Percentiles rank a stretch among this genome's conserved stretches.
phyloP scores from a whole-genome alignment of 2,113 vertebrate species.

The Triplophysa dalaica region DNA sequence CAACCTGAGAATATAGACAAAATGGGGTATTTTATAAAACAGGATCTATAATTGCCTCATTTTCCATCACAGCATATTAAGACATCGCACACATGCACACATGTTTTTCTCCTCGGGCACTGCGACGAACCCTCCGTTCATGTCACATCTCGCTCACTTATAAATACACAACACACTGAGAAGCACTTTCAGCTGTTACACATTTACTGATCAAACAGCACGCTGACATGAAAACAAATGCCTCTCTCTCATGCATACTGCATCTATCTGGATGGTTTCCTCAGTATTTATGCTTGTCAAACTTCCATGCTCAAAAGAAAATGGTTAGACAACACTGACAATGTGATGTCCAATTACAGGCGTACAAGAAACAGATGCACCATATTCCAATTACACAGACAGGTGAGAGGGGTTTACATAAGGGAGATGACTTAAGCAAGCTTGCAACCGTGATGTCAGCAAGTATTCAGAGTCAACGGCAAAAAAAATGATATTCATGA shows the following conservation, averaged over 20 bases:
- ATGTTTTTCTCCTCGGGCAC: background rate
- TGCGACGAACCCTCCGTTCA: background rate
- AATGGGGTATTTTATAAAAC: too few relatives aligned
- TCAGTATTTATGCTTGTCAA: conserved; percentile 14
- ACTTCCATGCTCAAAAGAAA: conserved; percentile 14
- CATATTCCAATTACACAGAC: conserved; percentile 1
- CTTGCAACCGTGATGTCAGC: conserved; percentile 44
- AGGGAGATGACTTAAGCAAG: conserved; percentile 39
- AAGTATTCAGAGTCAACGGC: conserved; percentile 43
- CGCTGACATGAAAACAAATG: conserved; percentile 3
- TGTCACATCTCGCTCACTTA: conserved; percentile 21
- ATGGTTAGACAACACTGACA: background rate
- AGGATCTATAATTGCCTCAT: background rate
- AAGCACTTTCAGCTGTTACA: conserved; percentile 18
- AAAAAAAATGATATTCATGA: conserved; percentile 28
- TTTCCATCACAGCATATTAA: conserved; percentile 2
- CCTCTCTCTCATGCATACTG: background rate
- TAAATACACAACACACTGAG: conserved; percentile 7
- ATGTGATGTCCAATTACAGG: conserved; percentile 5
- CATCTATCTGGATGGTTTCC: background rate
- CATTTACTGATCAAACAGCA: conserved; percentile 12
- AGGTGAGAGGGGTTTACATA: conserved; percentile 21
- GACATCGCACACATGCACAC: background rate
- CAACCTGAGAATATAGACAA: too few relatives aligned
- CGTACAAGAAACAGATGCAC: conserved; percentile 17